A percentile compares a stretch with the other conserved stretches of the same genome.
phyloP scores from a whole-genome alignment of 2,888 invertebrate genomes.

The Drosophila peninsularis region DNA sequence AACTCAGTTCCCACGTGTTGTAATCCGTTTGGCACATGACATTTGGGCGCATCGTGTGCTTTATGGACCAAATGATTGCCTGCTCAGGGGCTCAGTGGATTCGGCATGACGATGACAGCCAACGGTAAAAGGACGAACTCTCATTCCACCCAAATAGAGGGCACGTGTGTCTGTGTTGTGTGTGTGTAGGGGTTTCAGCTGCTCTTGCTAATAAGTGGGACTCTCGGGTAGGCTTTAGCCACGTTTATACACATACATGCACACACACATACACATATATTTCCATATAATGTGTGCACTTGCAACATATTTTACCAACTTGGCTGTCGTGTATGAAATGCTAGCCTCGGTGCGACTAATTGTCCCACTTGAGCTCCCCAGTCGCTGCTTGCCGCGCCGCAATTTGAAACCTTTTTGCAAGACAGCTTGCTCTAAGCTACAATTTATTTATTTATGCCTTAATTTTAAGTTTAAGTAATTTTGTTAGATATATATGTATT shows the following conservation, averaged over 20 bases:
- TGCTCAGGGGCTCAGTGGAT: constrained; percentile 61
- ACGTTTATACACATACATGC: neutral
- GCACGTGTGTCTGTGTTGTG: constrained; percentile 1
- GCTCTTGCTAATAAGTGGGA: constrained; percentile 50
- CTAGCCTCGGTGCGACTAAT: constrained; percentile 11
- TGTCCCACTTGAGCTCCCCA: constrained; percentile 5
- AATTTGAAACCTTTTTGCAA: neutral
- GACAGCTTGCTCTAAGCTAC: neutral
- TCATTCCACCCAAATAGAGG: constrained; percentile 33
- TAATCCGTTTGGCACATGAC: constrained; percentile 68
- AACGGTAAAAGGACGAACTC: constrained; percentile 41
- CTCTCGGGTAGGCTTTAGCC: constrained; percentile 32
- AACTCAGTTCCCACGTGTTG: constrained; percentile 50
- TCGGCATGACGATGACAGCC: constrained; percentile 43
- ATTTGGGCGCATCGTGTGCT: constrained; percentile 69
- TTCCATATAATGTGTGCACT: neutral
- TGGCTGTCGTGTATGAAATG: neutral
- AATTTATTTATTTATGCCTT: neutral
- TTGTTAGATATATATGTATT: neutral
- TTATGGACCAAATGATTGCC: constrained; percentile 74
- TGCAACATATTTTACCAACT: constrained; percentile 15
- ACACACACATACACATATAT: neutral
- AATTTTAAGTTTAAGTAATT: neutral
- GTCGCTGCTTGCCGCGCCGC: neutral
- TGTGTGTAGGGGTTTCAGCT: neutral